phyloP scores from a whole-genome alignment of 2,888 invertebrate species.

The Leptogaster cylindrica region DNA sequence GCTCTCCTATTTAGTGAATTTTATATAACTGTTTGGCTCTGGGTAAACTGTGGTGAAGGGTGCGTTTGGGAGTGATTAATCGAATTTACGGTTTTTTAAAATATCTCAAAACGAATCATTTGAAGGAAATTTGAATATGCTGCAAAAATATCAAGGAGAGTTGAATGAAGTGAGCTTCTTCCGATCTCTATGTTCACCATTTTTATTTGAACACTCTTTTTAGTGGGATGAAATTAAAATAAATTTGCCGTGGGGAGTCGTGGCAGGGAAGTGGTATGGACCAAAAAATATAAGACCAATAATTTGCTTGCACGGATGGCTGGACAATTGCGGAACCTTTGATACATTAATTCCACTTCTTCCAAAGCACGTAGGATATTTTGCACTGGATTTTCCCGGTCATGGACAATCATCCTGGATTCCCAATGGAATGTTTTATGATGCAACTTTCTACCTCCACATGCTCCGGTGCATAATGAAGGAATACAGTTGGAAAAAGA shows the following conservation, averaged over 20 bases:
- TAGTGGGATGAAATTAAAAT: constrained; percentile 71
- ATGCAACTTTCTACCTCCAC: constrained; percentile 60
- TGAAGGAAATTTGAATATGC: too few species aligned
- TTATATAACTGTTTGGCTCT: too few species aligned
- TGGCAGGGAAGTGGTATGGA: constrained; percentile 77
- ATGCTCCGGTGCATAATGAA: constrained; percentile 66
- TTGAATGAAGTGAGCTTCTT: too few species aligned
- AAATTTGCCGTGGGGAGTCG: constrained; percentile 72
- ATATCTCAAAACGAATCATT: too few species aligned
- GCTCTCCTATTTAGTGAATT: too few species aligned
- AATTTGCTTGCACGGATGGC: constrained; percentile 79
- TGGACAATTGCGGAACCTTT: constrained; percentile 79
- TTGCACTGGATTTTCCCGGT: constrained; percentile 74
- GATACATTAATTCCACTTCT: constrained; percentile 73
- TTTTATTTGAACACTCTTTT: too few species aligned
- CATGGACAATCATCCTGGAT: constrained; percentile 75
- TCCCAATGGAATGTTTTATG: constrained; percentile 67
- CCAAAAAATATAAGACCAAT: constrained; percentile 69
- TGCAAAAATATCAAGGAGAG: too few species aligned
- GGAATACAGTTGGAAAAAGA: constrained; percentile 72
- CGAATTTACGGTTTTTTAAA: too few species aligned
- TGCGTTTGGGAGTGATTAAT: too few species aligned
- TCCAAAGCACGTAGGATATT: constrained; percentile 61
- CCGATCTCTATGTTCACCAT: too few species aligned
- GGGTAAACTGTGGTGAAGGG: too few species aligned